A percentile compares a stretch with the other conserved stretches of the same genome.
These are phyloP conservation scores for Drosophila seclusa DNA, from an alignment of 2,888 invertebrate species.

Conservation along the genomic window DNA sequence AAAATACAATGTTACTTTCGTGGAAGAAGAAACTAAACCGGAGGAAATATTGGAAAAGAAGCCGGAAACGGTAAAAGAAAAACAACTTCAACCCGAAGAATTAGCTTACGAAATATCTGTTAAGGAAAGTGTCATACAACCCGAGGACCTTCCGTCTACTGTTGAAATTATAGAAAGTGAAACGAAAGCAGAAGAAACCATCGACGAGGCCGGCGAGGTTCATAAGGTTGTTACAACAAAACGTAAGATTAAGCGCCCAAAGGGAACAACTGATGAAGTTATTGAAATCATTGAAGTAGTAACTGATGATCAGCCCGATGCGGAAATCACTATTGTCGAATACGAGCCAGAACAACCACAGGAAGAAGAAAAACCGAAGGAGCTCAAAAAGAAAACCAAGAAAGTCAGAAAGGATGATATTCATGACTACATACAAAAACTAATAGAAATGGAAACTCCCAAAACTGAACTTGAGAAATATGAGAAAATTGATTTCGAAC, in stretches of 20 bases:
- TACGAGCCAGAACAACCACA: slow-evolving; percentile 76
- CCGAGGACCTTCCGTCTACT: slow-evolving; percentile 51
- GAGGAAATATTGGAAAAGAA: slow-evolving; percentile 24
- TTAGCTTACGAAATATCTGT: slow-evolving; percentile 46
- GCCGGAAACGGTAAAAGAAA: slow-evolving; percentile 29
- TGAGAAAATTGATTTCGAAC: slow-evolving; percentile 84
- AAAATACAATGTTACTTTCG: slow-evolving; percentile 35
- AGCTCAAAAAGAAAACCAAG: slow-evolving; percentile 80
- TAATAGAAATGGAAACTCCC: slow-evolving; percentile 80
- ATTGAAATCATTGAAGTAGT: slow-evolving; percentile 84
- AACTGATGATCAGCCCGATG: slow-evolving; percentile 81
- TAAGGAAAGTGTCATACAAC: slow-evolving; percentile 51
- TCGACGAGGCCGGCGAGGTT: slow-evolving; percentile 83
- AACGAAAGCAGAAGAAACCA: slow-evolving; percentile 84
- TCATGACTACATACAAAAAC: slow-evolving; percentile 79
- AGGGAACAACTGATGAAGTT: slow-evolving; percentile 82
- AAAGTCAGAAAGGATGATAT: slow-evolving; percentile 81
- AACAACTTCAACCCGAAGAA: slow-evolving; percentile 25
- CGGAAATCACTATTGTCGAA: slow-evolving; percentile 80
- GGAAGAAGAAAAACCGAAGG: slow-evolving; percentile 79
- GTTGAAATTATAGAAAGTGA: slow-evolving; percentile 84
- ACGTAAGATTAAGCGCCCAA: slow-evolving; percentile 84
- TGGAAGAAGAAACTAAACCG: slow-evolving; percentile 42
- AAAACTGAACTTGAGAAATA: slow-evolving; percentile 84
- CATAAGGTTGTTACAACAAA: slow-evolving; percentile 84